These are phyloP conservation scores for Pteropus alecto DNA, from an alignment of 2,113 vertebrate species.

Conservation along the genomic window DNA sequence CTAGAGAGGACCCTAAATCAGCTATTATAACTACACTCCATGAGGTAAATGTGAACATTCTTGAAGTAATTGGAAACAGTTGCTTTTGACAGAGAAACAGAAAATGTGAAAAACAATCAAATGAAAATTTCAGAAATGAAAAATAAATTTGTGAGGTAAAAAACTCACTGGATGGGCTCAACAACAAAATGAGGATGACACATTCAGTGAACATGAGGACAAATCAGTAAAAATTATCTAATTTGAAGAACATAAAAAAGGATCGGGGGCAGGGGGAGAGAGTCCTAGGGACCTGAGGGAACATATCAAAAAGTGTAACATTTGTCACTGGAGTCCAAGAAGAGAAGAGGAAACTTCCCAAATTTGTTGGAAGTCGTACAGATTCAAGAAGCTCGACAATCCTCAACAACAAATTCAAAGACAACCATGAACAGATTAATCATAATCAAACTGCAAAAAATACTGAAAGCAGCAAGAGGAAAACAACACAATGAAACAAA, in stretches of 20 bases:
- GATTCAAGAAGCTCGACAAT: neutral
- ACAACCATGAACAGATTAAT: neutral
- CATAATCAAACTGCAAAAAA: neutral
- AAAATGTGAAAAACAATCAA: neutral
- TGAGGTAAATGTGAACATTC: neutral
- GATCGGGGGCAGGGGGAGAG: neutral
- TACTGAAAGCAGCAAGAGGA: neutral
- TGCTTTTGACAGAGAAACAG: neutral
- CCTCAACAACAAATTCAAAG: neutral
- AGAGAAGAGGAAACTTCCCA: neutral
- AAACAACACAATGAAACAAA: neutral
- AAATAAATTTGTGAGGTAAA: neutral
- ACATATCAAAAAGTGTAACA: neutral
- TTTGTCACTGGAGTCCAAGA: neutral
- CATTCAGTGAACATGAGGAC: neutral
- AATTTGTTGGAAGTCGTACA: neutral
- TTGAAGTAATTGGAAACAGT: neutral
- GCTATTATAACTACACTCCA: neutral
- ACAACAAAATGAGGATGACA: neutral
- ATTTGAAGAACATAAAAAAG: neutral
- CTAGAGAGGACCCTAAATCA: neutral
- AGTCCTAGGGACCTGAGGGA: neutral
- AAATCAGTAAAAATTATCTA: neutral
- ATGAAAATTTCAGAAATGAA: neutral
- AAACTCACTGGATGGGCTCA: neutral